phyloP scores from a whole-genome alignment of 2,888 invertebrate genomes.

The Cremastinae sp. region DNA sequence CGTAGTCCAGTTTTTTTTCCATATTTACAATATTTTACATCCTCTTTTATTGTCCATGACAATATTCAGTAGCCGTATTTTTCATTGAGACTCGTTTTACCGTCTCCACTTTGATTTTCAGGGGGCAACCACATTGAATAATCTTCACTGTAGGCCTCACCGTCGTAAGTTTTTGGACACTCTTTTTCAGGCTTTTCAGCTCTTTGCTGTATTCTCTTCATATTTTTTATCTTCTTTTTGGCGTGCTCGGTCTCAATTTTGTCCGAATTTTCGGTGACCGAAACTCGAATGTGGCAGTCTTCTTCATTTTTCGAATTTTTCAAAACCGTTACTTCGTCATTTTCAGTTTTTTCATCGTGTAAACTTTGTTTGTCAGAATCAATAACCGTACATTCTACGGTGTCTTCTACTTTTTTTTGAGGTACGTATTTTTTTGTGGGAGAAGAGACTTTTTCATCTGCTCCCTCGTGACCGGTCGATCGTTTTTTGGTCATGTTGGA shows the following conservation, averaged over 20 bases:
- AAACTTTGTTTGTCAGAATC: slow-evolving; percentile 23
- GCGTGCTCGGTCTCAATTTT: slow-evolving; percentile 47
- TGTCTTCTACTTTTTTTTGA: slow-evolving; percentile 21
- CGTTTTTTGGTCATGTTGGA: slow-evolving; percentile 24
- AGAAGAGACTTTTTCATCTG: slow-evolving; percentile 25
- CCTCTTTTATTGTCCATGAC: slow-evolving; percentile 14
- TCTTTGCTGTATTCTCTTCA: slow-evolving; percentile 63
- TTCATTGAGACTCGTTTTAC: slow-evolving; percentile 88
- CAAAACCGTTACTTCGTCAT: slow-evolving; percentile 12
- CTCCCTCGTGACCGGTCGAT: not conserved
- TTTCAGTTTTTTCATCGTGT: slow-evolving; percentile 1
- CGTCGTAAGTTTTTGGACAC: slow-evolving; percentile 76
- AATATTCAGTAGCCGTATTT: slow-evolving; percentile 88
- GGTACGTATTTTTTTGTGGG: slow-evolving; percentile 10
- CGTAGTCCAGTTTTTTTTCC: slow-evolving; percentile 3
- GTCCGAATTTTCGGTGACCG: slow-evolving; percentile 6
- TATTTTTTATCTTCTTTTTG: slow-evolving; percentile 64
- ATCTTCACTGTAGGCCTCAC: slow-evolving; percentile 81
- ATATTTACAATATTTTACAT: slow-evolving; percentile 60
- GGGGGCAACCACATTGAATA: slow-evolving; percentile 92
- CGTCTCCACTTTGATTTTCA: slow-evolving; percentile 88
- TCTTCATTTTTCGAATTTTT: slow-evolving; percentile 14
- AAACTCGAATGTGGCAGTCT: slow-evolving; percentile 3
- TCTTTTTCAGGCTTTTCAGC: slow-evolving; percentile 75
- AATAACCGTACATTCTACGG: slow-evolving; percentile 18